Evolutionary conservation across 2,113 vertebrate genomes (phyloP), one percentile per base, ranked within the genome.

Genomic region (Limanda limanda): DNA sequence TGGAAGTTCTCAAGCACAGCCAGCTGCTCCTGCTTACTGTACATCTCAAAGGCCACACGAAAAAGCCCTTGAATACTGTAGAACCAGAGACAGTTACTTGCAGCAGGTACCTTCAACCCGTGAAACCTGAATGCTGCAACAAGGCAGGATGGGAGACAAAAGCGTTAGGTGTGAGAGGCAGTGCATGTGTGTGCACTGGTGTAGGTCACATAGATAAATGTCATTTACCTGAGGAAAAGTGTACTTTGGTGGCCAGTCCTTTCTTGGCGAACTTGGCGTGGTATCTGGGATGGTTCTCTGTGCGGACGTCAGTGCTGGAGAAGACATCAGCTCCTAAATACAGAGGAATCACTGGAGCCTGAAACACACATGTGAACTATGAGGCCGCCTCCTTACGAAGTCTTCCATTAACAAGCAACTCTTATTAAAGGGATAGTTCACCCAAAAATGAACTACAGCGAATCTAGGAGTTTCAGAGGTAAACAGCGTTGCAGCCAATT

Each of bases 11-110:
- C 94, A 27, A 96, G 74, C 20, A 95, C 86, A 21, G 89, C 78
- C 13, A 96, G 92, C 79, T 96, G 95, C 24, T 95, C 94, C 52
- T 90, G 90, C 81, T 92, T 95, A 72, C 37, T 91, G 86, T 94
- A 95, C 63, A 95, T 82, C 68, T 96, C 95, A 89, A 96, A 96
- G 6, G 94, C 94, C 2, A 95, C 91, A 87, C 94, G 92, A 77
- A 96, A 95, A 65, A 96, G 84, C 57, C 95, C 95, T 64, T 96
- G 94, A 66, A 96, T 75, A 27, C 93, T 95, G 86, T 96, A 96
- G 85, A 96, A 96, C 95, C 95, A 96, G 67, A 96, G 85, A 76
- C 91, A 91, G 86, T 94, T 95, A 52, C 68, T 91, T 75, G 87
- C 77, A 42, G 82, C 79, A 1, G 94, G 86, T 5, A 95, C 88